These are phyloP conservation scores for Atherinomorus stipes DNA, from an alignment of 2,113 vertebrate genomes.

Conservation along the genomic window DNA sequence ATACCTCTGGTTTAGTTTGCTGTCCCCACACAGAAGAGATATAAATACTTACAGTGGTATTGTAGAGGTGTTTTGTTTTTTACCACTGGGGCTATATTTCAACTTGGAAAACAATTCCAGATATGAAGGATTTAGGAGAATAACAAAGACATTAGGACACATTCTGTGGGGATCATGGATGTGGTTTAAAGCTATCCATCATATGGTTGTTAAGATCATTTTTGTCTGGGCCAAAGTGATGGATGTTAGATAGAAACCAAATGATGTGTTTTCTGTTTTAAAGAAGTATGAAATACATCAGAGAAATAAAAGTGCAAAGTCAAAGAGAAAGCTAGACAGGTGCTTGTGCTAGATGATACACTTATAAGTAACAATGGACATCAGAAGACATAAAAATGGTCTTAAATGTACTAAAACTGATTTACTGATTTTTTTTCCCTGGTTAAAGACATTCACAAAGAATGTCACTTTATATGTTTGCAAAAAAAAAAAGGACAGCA, in stretches of 20 bases:
- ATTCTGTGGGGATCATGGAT: neutral
- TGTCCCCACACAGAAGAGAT: constrained; percentile 2
- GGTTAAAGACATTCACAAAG: constrained; percentile 19
- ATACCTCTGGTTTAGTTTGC: constrained; percentile 9
- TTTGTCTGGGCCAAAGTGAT: neutral
- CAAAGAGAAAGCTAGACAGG: too few relatives aligned
- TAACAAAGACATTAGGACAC: neutral
- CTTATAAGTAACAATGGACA: too few relatives aligned
- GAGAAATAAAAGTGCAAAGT: too few relatives aligned
- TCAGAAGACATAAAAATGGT: too few relatives aligned
- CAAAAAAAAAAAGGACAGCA: constrained; percentile 17
- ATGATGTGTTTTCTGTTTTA: too few relatives aligned
- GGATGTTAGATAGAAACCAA: neutral
- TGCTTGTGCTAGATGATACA: too few relatives aligned
- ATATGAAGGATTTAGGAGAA: neutral
- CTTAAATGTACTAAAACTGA: neutral
- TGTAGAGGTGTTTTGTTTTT: neutral
- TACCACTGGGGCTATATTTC: constrained; percentile 3
- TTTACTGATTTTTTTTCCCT: too few relatives aligned
- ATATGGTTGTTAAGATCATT: neutral
- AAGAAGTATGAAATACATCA: too few relatives aligned
- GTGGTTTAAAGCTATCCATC: constrained; percentile 6
- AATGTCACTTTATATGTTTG: constrained; percentile 28
- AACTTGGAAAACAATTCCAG: neutral
- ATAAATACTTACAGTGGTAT: neutral